Evolutionary conservation across 2,113 vertebrate genomes (phyloP).

Genomic region (Gallinago undulata): DNA sequence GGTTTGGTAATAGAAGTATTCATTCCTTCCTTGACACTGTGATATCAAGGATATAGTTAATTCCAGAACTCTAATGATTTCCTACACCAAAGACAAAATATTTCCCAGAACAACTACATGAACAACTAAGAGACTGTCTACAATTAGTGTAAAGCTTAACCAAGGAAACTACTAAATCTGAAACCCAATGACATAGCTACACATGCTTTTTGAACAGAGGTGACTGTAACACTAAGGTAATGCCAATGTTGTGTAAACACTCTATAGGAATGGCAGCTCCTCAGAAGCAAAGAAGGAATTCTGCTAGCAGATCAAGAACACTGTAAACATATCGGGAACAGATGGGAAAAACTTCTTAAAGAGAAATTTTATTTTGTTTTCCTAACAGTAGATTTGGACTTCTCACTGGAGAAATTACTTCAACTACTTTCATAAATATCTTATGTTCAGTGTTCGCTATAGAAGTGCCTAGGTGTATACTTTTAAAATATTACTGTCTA

Average conservation of each 20-base stretch:
- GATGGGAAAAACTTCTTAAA: not conserved
- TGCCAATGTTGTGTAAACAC: rapidly evolving
- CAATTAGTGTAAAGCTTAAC: not conserved
- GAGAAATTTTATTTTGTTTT: not conserved
- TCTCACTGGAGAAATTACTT: not conserved
- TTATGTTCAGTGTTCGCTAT: not conserved
- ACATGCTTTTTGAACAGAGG: not conserved
- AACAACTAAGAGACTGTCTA: not conserved
- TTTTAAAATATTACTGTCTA: not conserved
- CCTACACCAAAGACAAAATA: not conserved
- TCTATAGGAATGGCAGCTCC: not conserved
- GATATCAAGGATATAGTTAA: not conserved
- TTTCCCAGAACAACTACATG: not conserved
- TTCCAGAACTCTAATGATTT: not conserved
- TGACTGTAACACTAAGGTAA: not conserved
- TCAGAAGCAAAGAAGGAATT: not conserved
- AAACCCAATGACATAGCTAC: not conserved
- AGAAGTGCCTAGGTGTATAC: not conserved
- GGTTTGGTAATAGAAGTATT: not conserved
- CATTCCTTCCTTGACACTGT: not conserved
- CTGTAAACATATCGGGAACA: not conserved
- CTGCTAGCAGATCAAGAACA: not conserved
- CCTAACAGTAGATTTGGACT: not conserved
- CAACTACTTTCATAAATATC: not conserved
- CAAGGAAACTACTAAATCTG: not conserved